Conservation (phyloP, 2,797 vertebrate genomes). For the Pristis pectinata region DNA sequence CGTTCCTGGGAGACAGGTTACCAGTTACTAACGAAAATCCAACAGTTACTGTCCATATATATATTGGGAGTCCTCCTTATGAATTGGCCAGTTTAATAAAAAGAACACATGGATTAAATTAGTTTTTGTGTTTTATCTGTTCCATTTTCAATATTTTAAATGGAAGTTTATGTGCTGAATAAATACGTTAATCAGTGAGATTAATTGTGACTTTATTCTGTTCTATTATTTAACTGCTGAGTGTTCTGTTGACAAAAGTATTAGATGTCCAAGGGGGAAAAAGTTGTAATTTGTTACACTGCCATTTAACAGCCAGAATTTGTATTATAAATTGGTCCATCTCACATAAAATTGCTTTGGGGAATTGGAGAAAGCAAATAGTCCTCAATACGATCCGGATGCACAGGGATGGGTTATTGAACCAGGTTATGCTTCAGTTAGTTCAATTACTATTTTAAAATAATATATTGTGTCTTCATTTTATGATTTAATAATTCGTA, state of each 20-base stretch:
- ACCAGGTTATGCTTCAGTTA: background rate
- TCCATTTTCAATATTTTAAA: slow-evolving; percentile 1
- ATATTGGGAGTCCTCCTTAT: background rate
- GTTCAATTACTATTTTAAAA: background rate
- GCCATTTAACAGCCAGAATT: background rate
- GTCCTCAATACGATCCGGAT: background rate
- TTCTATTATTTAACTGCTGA: background rate
- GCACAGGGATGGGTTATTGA: background rate
- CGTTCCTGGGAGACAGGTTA: background rate
- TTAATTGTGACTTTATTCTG: background rate
- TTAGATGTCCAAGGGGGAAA: background rate
- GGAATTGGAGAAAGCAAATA: background rate
- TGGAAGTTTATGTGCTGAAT: background rate
- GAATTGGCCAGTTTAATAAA: background rate
- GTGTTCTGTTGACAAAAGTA: background rate
- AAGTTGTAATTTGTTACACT: background rate
- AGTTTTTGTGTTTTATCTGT: background rate
- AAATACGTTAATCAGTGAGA: background rate
- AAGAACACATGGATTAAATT: background rate
- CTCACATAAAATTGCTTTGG: background rate
- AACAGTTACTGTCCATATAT: background rate
- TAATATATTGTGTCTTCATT: background rate
- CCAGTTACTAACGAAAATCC: background rate
- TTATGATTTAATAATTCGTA: background rate
- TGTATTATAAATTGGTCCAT: background rate